Percentiles rank a stretch among this genome's conserved stretches.
phyloP scores from a whole-genome alignment of 2,113 vertebrate species.

The Irena cyanogastra region DNA sequence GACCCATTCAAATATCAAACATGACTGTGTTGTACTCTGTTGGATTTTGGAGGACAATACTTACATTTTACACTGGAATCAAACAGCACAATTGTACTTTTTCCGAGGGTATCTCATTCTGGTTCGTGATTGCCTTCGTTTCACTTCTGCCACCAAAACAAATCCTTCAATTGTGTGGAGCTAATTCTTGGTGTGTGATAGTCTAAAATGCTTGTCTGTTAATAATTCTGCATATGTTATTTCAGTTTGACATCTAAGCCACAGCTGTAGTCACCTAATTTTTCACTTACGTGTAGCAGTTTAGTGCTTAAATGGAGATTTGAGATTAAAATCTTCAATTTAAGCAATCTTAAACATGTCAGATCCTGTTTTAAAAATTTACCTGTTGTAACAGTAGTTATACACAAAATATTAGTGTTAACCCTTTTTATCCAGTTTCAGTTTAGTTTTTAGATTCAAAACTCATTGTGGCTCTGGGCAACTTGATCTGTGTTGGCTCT shows the following conservation, averaged over 20 bases:
- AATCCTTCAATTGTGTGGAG: neutral
- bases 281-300: neutral
- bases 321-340: neutral
- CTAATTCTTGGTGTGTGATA: neutral
- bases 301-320: neutral
- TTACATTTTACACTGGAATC: neutral
- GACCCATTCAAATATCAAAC: neutral
- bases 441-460: neutral
- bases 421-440: neutral
- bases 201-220: neutral
- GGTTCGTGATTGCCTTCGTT: fast-evolving
- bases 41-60: neutral
- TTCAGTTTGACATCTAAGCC: neutral
- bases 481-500: neutral
- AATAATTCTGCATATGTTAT: neutral
- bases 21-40: neutral
- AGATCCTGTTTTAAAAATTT: neutral
- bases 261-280: neutral
- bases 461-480: neutral
- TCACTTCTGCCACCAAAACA: neutral
- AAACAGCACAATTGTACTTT: neutral
- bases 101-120: neutral
- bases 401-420: neutral
- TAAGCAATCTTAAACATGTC: neutral
- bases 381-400: neutral